A percentile compares a stretch with the other conserved stretches of the same genome.
phyloP scores from a whole-genome alignment of 2,797 vertebrate genomes.

The Channallabes apus region DNA sequence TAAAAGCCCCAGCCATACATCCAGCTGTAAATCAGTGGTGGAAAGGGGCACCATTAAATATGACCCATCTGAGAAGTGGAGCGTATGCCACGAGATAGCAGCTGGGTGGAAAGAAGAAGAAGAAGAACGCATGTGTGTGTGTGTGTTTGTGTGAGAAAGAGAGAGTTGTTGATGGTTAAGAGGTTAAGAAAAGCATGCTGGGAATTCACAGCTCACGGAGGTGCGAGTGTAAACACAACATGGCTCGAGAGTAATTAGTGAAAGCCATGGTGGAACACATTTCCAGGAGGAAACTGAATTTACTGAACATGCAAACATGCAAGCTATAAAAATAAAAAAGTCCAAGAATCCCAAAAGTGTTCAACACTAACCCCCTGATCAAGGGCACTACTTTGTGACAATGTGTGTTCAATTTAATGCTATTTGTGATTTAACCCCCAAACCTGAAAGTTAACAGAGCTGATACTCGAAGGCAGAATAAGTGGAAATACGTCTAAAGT shows the following conservation, averaged over 20 bases:
- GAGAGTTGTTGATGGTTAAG: neutral
- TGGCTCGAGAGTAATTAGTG: neutral
- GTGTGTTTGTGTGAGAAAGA: neutral
- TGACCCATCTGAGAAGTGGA: constrained; percentile 19
- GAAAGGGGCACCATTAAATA: constrained; percentile 39
- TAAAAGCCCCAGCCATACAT: constrained; percentile 14
- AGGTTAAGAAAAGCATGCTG: constrained; percentile 25
- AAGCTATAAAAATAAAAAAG: neutral
- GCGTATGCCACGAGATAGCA: neutral
- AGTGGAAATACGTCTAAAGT: too few species aligned
- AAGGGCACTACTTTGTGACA: too few species aligned
- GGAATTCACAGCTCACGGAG: constrained; percentile 14
- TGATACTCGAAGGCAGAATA: too few species aligned
- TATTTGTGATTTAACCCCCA: too few species aligned
- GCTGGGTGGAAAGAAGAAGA: neutral
- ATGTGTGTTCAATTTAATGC: too few species aligned
- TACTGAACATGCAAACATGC: neutral
- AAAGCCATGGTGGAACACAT: neutral
- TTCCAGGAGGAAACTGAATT: neutral
- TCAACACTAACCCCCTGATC: too few species aligned
- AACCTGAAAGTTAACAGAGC: too few species aligned
- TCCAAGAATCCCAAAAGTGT: too few species aligned
- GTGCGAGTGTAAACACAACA: constrained; percentile 28
- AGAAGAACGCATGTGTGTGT: neutral
- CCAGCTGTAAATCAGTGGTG: constrained; percentile 30